Conservation (phyloP, 2,113 vertebrate species). For the Eulacestoma nigropectus region DNA sequence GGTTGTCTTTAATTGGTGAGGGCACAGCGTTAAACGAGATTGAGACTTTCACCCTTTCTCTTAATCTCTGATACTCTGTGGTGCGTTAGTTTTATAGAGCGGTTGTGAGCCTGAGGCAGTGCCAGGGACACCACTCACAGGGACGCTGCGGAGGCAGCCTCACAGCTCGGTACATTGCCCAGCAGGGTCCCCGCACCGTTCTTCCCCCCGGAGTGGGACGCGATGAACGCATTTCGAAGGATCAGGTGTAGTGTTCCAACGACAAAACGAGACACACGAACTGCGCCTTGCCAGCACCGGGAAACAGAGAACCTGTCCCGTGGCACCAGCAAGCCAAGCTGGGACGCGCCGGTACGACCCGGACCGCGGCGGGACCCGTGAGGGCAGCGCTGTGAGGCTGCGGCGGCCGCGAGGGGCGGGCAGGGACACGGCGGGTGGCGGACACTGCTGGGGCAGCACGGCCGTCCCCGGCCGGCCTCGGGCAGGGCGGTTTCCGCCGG, state of each 20-base stretch:
- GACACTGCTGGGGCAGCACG: background rate
- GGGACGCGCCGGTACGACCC: too few species aligned
- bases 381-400: background rate
- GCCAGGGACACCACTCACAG: rapidly evolving
- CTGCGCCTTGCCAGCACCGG: background rate
- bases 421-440: rapidly evolving
- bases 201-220: rapidly evolving
- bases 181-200: rapidly evolving
- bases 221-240: rapidly evolving
- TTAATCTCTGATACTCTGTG: too few species aligned
- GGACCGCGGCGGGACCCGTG: background rate
- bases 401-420: background rate
- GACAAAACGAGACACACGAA: rapidly evolving
- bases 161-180: rapidly evolving
- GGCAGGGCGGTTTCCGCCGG: background rate
- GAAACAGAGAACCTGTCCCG: background rate
- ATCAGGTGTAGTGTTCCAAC: rapidly evolving
- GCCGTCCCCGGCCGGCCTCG: background rate
- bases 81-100: rapidly evolving
- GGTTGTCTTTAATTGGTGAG: background rate
- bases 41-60: background rate
- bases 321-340: background rate
- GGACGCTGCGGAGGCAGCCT: rapidly evolving
- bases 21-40: background rate
- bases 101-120: background rate